These are phyloP conservation scores for Pipistrellus pygmaeus DNA, from an alignment of 2,797 vertebrate species.

Conservation along the genomic window DNA sequence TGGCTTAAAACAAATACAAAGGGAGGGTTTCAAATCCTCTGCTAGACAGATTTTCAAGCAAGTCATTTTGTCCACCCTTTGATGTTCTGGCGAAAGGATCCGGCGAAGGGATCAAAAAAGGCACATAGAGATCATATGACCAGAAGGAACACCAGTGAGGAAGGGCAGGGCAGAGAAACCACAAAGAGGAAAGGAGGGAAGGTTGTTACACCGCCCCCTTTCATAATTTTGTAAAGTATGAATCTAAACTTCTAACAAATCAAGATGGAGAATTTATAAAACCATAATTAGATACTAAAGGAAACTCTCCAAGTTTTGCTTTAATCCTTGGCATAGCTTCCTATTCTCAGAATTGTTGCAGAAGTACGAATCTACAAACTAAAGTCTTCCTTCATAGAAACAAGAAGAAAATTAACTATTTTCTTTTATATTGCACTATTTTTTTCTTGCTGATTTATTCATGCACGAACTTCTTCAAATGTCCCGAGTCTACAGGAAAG, in stretches of 20 bases:
- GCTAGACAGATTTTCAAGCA: background rate
- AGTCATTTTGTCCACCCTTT: background rate
- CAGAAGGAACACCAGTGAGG: background rate
- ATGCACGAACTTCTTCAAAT: background rate
- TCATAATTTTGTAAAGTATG: background rate
- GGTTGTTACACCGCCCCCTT: background rate
- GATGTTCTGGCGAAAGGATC: background rate
- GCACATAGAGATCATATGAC: background rate
- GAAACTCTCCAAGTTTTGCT: conserved; percentile 30
- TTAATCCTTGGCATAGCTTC: background rate
- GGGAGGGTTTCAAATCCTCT: background rate
- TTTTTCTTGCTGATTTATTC: background rate
- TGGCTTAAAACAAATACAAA: background rate
- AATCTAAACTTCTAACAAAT: conserved; percentile 26
- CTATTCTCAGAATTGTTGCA: background rate
- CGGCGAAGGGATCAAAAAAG: background rate
- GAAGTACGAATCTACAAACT: background rate
- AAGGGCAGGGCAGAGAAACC: background rate
- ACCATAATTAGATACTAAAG: background rate
- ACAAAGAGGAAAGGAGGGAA: background rate
- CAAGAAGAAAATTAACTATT: background rate
- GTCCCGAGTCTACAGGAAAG: background rate
- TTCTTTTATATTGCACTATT: background rate
- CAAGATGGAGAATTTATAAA: conserved; percentile 10
- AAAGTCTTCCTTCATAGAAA: background rate